Conservation (phyloP, 1,140 invertebrate genomes). For the Bombus haemorrhoidalis region DNA sequence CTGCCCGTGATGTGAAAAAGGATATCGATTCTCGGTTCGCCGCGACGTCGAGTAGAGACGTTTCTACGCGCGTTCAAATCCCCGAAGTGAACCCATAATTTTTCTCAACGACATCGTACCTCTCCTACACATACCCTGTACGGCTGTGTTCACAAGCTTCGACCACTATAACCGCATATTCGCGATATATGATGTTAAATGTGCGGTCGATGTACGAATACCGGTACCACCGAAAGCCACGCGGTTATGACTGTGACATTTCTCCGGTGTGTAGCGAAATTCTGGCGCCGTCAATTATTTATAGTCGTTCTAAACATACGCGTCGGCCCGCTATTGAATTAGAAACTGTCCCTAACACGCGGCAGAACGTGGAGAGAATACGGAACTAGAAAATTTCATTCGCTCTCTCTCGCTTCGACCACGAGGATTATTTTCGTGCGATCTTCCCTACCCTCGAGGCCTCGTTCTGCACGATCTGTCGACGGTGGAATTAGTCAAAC, state of each 20-base stretch:
- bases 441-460: constrained; percentile 5
- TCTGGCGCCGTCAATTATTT: constrained; percentile 55
- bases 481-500: constrained; percentile 47
- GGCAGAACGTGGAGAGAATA: not conserved
- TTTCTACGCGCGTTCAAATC: constrained; percentile 1
- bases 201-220: not conserved
- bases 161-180: not conserved
- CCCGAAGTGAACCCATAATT: not conserved
- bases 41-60: not conserved
- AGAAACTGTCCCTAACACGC: constrained; percentile 42
- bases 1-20: not conserved
- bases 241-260: constrained; percentile 38
- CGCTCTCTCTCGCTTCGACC: not conserved
- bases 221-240: not conserved
- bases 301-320: constrained; percentile 49
- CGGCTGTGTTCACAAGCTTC: too few species aligned
- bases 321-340: constrained; percentile 19
- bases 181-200: not conserved
- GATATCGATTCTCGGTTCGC: not conserved
- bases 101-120: not conserved
- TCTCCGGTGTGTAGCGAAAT: constrained; percentile 37
- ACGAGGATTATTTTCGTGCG: constrained; percentile 41
- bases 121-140: too few species aligned
- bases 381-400: constrained; percentile 8
- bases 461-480: constrained; percentile 34